A percentile compares a stretch with the other conserved stretches of the same genome.
Evolutionary conservation across 2,113 vertebrate species (phyloP).

Genomic region (Calidris pygmaea): DNA sequence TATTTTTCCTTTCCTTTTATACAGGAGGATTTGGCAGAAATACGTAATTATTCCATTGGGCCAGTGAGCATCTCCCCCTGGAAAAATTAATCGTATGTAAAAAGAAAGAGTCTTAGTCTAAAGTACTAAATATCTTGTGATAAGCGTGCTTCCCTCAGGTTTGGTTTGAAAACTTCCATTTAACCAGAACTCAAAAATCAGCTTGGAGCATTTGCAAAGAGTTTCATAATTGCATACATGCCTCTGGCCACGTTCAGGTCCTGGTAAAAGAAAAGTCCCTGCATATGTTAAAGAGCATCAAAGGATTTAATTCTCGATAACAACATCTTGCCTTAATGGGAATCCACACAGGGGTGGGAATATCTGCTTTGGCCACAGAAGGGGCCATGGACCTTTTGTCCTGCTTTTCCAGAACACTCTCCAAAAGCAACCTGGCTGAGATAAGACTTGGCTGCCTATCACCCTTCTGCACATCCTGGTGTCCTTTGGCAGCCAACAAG

Average conservation of each 20-base stretch:
- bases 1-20: neutral
- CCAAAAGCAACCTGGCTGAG: neutral
- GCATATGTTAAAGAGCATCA: neutral
- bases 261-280: neutral
- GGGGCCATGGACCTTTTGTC: neutral
- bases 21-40: neutral
- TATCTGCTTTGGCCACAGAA: neutral
- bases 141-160: neutral
- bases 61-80: neutral
- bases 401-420: neutral
- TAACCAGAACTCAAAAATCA: neutral
- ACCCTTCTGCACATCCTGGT: neutral
- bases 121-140: neutral
- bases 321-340: neutral
- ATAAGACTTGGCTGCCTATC: neutral
- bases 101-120: neutral
- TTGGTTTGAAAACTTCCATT: neutral
- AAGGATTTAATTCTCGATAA: neutral
- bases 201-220: neutral
- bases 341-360: neutral
- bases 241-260: neutral
- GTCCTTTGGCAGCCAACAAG: neutral
- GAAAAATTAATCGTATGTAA: neutral
- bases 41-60: neutral
- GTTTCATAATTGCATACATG: neutral